Base-by-base conservation (phyloP, 2,113 vertebrate species). In the Hemiscyllium ocellatum region DNA sequence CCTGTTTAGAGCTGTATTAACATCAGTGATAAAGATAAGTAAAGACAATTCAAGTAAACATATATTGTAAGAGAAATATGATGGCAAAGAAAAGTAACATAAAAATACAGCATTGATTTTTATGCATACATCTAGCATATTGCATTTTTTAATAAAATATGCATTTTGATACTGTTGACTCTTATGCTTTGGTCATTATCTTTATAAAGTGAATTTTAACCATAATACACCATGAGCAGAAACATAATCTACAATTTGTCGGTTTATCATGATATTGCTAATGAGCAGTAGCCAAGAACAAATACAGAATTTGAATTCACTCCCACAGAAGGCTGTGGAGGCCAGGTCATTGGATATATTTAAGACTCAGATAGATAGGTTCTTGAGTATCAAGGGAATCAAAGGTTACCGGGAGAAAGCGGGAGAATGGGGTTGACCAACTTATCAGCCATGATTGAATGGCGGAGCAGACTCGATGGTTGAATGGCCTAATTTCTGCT, bases 1-100 rank as follows among this genome's bases (percentile, higher is more conserved):
- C 94, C 94, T 95, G 94, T 95, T 95, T 95, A 95, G 94, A 95
- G 42, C 94, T 17, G 42, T 47, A 95, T 95, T 95, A 95, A 72
- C 94, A 72, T 72, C 94, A 72, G 42, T 76, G 94, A 47, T 95
- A 95, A 95, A 33, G 94, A 95, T 33, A 72, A 76, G 94, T 47
- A 72, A 95, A 95, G 47, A 76, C 42, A 95, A 95, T 94, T 94
- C 66, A 70, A 94, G 93, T 69, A 94, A 94, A 94, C 66, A 70
- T 76, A 72, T 50, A 70, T 76, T 95, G 42, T 72, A 47, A 33
- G 17, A 52, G 42, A 72, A 95, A 72, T 13, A 47, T 52, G 0
- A 95, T 72, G 94, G 22, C 68, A 95, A 95, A 95, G 68, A 47
- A 72, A 69, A 95, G 22, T 72, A 76, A 61, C n/a, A 12, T 47